phyloP scores from a whole-genome alignment of 2,797 vertebrate genomes.

The Sparus aurata region DNA sequence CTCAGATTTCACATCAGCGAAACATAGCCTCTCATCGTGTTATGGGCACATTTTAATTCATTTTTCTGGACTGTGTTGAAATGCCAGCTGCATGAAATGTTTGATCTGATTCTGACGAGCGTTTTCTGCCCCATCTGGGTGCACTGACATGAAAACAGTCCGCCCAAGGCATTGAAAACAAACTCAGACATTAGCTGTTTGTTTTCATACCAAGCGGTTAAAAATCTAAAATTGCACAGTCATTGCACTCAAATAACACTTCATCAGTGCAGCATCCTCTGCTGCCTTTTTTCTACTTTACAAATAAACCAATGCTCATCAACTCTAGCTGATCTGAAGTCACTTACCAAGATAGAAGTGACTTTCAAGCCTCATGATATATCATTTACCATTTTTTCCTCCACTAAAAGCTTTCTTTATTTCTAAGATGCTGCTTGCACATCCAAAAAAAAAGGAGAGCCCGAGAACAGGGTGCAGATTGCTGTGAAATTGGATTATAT shows the following conservation, averaged over 20 bases:
- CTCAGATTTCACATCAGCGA: not conserved
- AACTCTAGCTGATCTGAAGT: not conserved
- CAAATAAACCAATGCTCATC: not conserved
- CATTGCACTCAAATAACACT: not conserved
- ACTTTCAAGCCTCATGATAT: not conserved
- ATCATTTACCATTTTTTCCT: not conserved
- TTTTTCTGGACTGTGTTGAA: not conserved
- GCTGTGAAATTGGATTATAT: too few relatives aligned
- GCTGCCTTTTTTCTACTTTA: not conserved
- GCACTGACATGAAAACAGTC: conserved; percentile 13
- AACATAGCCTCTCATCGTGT: not conserved
- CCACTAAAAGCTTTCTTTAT: too few relatives aligned
- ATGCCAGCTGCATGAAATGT: not conserved
- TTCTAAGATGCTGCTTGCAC: too few relatives aligned
- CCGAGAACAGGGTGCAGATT: too few relatives aligned
- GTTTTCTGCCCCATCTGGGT: conserved; percentile 1
- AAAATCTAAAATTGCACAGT: conserved; percentile 8
- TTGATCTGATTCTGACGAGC: not conserved
- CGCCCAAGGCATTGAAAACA: not conserved
- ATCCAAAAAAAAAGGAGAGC: too few relatives aligned
- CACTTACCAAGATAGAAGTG: not conserved
- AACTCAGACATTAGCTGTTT: not conserved
- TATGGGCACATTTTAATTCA: accelerated
- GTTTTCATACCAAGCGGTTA: not conserved
- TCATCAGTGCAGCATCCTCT: not conserved